Percentiles rank a stretch among this genome's conserved stretches.
These are phyloP conservation scores for Melanotaenia boesemani DNA, from an alignment of 2,797 vertebrate genomes.

Conservation along the genomic window DNA sequence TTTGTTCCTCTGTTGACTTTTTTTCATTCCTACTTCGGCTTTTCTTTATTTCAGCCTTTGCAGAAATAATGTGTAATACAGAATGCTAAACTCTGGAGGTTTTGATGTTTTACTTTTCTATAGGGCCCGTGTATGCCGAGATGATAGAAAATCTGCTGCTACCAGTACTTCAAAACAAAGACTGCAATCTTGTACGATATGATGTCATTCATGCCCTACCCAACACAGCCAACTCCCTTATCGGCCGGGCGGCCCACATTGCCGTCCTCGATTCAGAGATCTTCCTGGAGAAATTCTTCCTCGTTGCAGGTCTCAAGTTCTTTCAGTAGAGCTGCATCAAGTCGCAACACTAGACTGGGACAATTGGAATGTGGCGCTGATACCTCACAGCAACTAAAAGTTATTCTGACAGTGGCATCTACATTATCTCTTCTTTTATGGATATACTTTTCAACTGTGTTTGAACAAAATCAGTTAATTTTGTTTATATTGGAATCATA, in stretches of 20 bases:
- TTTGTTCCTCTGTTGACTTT: background rate
- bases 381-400: conserved; percentile 92
- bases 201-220: conserved; percentile 98
- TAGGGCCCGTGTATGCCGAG: conserved; percentile 97
- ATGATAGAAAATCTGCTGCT: conserved; percentile 98
- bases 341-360: conserved; percentile 39
- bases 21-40: background rate
- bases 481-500: conserved; percentile 51
- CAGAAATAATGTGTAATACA: background rate
- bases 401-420: conserved; percentile 84
- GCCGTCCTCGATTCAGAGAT: conserved; percentile 99
- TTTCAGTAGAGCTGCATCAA: conserved; percentile 88
- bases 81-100: background rate
- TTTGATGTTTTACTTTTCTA: conserved; percentile 10
- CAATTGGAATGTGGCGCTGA: conserved; percentile 83
- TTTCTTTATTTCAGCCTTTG: background rate
- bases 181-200: conserved; percentile 96
- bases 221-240: conserved; percentile 98
- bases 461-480: conserved; percentile 81
- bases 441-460: conserved; percentile 87
- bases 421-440: conserved; percentile 85
- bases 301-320: conserved; percentile 97
- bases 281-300: conserved; percentile 99
- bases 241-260: conserved; percentile 97
- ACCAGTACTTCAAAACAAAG: conserved; percentile 95